A percentile compares a stretch with the other conserved stretches of the same genome.
Conservation (phyloP, 2,888 invertebrate genomes). For the Ganaspis brasiliensis region DNA sequence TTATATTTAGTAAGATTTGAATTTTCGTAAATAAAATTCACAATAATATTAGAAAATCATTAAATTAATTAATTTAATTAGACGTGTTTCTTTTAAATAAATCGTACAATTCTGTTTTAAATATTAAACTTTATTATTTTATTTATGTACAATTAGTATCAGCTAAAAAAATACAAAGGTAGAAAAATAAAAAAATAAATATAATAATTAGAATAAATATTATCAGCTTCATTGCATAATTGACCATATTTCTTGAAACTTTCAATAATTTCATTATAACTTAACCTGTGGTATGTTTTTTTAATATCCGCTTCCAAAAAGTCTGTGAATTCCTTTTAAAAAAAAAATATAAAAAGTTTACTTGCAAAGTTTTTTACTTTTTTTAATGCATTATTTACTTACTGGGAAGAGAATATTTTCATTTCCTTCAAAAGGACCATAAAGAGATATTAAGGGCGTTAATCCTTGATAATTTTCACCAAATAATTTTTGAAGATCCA, state of each 20-base stretch:
- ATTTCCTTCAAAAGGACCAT: conserved; percentile 85
- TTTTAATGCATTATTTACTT: conserved; percentile 59
- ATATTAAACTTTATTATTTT: no score
- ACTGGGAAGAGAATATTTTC: conserved; percentile 85
- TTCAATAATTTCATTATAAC: neutral
- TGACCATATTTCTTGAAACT: neutral
- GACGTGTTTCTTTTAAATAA: no score
- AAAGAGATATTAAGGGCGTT: conserved; percentile 86
- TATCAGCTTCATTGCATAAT: conserved; percentile 9
- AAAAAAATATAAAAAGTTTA: neutral
- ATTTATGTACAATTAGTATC: neutral
- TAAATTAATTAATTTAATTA: no score
- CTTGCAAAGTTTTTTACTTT: conserved; percentile 59
- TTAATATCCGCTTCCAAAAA: neutral
- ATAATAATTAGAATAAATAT: neutral
- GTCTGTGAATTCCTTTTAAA: neutral
- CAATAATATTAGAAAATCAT: no score
- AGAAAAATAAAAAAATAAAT: neutral
- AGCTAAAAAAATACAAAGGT: neutral
- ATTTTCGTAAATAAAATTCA: no score
- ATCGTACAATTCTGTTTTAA: no score
- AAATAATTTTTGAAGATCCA: conserved; percentile 87
- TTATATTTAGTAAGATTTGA: no score
- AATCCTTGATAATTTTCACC: conserved; percentile 83
- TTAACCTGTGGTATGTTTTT: neutral